Conservation (phyloP, 2,113 vertebrate species). For the Numenius arquata region DNA sequence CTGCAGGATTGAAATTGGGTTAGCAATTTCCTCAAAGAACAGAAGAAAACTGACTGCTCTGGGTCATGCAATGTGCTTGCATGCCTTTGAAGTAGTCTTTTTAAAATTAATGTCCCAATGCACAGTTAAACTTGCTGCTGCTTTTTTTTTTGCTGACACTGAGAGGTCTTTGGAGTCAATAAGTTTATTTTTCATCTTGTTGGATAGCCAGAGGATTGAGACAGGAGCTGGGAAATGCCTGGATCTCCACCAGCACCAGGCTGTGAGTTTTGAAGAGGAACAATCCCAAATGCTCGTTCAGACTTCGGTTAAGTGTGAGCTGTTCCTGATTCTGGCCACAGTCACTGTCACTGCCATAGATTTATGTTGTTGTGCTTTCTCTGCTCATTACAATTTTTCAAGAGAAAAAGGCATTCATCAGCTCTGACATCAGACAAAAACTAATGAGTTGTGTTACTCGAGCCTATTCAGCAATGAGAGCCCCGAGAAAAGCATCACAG, state of each 20-base stretch:
- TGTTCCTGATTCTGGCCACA: neutral
- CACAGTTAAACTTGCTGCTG: neutral
- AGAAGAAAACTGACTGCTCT: constrained; percentile 54
- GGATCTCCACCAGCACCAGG: neutral
- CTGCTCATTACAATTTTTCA: constrained; percentile 45
- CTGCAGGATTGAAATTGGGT: constrained; percentile 48
- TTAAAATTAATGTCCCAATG: constrained; percentile 50
- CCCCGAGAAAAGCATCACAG: neutral
- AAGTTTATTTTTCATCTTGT: neutral
- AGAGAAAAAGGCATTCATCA: constrained; percentile 49
- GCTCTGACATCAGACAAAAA: constrained; percentile 33
- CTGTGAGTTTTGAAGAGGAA: neutral
- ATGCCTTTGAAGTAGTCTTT: constrained; percentile 50
- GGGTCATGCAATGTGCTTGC: constrained; percentile 23
- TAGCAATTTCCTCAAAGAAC: constrained; percentile 52
- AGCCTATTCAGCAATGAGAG: neutral
- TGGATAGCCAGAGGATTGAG: neutral
- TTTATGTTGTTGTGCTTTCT: constrained; percentile 53
- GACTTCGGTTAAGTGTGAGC: neutral
- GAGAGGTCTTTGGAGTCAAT: constrained; percentile 14
- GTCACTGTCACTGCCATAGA: neutral
- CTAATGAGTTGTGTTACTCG: neutral
- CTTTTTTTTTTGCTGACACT: neutral
- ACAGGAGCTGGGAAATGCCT: neutral
- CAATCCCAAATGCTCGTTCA: neutral